Conservation (phyloP, 1,140 invertebrate species). For the Teleogryllus occipitalis region DNA sequence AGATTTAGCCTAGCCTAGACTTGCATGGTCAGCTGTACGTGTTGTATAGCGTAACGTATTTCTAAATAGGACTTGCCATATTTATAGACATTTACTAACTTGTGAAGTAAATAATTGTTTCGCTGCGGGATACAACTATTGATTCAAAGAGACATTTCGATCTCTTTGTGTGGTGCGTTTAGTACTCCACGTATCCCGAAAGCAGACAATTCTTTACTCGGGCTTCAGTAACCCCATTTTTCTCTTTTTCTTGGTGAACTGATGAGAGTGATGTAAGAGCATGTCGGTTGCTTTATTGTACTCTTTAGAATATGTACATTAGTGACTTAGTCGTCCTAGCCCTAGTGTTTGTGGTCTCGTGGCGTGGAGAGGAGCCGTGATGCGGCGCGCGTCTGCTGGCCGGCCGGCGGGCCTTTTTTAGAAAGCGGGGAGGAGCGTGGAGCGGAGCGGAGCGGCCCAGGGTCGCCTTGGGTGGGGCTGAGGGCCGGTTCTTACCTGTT, state of each 20-base stretch:
- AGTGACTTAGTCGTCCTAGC: background rate
- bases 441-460: too few species aligned
- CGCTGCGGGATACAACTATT: background rate
- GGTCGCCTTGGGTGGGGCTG: background rate
- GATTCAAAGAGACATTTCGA: too few species aligned
- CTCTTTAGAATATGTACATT: background rate
- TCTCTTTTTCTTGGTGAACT: conserved; percentile 4
- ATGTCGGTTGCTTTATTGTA: conserved; percentile 4
- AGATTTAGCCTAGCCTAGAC: background rate
- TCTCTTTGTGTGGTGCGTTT: too few species aligned
- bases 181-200: background rate
- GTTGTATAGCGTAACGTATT: background rate
- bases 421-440: background rate
- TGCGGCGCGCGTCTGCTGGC: too few species aligned
- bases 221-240: background rate
- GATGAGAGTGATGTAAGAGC: background rate
- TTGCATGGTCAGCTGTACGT: background rate
- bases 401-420: background rate
- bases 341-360: background rate
- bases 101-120: background rate
- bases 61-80: background rate
- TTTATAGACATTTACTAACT: background rate
- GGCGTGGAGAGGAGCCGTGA: background rate
- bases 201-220: background rate
- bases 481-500: conserved; percentile 3